phyloP scores from a whole-genome alignment of 2,113 vertebrate species.

The Amblyornis subalaris region DNA sequence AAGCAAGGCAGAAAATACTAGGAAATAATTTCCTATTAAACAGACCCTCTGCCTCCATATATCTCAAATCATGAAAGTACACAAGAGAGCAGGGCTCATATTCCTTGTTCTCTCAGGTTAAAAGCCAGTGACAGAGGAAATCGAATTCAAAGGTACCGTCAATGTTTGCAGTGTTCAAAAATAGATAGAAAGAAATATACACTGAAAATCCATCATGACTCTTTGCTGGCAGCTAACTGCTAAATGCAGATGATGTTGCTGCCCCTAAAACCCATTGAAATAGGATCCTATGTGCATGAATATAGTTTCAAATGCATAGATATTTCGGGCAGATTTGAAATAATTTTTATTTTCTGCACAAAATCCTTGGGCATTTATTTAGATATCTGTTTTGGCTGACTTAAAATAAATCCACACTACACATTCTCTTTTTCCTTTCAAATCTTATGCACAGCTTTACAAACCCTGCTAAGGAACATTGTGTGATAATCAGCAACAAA shows the following conservation, averaged over 20 bases:
- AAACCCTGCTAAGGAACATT: background rate
- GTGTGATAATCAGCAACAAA: background rate
- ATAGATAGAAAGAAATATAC: background rate
- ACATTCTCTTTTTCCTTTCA: background rate
- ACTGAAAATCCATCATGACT: background rate
- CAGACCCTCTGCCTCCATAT: constrained; percentile 24
- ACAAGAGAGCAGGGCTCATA: background rate
- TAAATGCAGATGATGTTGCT: background rate
- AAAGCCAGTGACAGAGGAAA: constrained; percentile 53
- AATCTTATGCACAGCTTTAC: background rate
- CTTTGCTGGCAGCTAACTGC: background rate
- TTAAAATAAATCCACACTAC: background rate
- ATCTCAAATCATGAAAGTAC: constrained; percentile 1
- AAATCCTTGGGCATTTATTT: background rate
- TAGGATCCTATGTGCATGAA: background rate
- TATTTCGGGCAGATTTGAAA: background rate
- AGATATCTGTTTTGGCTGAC: background rate
- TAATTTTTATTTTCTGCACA: background rate
- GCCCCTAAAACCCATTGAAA: background rate
- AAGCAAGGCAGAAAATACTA: constrained; percentile 56
- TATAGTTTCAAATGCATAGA: background rate
- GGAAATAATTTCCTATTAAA: constrained; percentile 59
- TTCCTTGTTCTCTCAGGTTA: constrained; percentile 48
- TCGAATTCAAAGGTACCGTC: constrained; percentile 6
- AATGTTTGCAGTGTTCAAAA: constrained; percentile 11